Percentiles rank a stretch among this genome's conserved stretches.
Evolutionary conservation across 2,113 vertebrate genomes (phyloP).

Genomic region (Engraulis encrasicolus): DNA sequence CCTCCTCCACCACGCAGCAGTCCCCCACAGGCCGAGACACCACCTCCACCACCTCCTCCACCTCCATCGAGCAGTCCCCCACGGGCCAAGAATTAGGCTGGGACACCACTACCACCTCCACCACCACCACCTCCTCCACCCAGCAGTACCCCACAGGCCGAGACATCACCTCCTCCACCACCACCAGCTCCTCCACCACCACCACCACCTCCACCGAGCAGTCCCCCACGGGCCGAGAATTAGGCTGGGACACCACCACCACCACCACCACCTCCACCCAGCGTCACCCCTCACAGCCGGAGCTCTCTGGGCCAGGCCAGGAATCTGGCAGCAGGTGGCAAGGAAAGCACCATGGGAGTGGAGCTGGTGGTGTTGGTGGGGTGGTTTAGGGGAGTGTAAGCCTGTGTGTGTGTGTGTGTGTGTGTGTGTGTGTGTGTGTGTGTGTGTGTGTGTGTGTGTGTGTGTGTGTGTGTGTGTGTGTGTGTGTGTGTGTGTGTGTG

Average conservation of each 20-base stretch:
- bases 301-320: background rate
- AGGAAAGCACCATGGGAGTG: background rate
- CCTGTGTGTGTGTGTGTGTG: no score
- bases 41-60: background rate
- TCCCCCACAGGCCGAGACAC: background rate
- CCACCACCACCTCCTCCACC: background rate
- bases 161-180: background rate
- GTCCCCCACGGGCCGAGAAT: background rate
- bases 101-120: background rate
- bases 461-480: no score
- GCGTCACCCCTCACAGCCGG: background rate
- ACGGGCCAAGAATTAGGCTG: no score
- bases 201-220: background rate
- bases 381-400: background rate
- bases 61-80: background rate
- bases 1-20: background rate
- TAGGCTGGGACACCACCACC: background rate
- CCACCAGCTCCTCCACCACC: background rate
- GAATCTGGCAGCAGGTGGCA: slow-evolving; percentile 33
- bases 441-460: no score
- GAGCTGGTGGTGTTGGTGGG: no score
- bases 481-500: no score
- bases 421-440: no score
- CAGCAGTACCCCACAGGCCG: background rate
- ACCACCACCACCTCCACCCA: background rate